These are phyloP conservation scores for Cephalopachus bancanus DNA, from an alignment of 2,797 vertebrate genomes.

Conservation along the genomic window DNA sequence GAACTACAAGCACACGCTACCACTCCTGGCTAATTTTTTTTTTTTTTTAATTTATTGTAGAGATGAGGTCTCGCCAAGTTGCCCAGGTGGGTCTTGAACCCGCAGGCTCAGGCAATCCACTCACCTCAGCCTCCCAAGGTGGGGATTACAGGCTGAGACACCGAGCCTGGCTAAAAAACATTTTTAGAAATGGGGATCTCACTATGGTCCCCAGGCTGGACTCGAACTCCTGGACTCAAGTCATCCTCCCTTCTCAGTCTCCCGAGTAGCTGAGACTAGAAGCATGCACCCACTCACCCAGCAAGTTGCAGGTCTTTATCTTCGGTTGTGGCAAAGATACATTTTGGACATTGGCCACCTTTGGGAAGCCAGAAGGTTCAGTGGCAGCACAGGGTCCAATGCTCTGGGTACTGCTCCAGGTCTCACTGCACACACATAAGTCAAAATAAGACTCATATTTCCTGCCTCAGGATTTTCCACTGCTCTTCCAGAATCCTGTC, in stretches of 20 bases:
- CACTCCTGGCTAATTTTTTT: too few species aligned
- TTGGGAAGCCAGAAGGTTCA: not conserved
- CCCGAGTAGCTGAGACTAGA: not conserved
- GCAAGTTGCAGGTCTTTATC: not conserved
- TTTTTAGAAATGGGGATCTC: not conserved
- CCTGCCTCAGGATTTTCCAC: not conserved
- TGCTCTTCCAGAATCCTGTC: not conserved
- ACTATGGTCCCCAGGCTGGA: not conserved
- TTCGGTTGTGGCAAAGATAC: not conserved
- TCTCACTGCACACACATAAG: not conserved
- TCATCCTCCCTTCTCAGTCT: not conserved
- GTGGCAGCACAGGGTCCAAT: not conserved
- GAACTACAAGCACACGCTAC: too few species aligned
- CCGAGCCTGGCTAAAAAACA: not conserved
- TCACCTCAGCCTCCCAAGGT: too few species aligned
- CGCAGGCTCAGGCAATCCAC: too few species aligned
- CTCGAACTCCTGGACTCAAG: not conserved
- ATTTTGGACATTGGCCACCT: not conserved
- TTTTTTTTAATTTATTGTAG: too few species aligned
- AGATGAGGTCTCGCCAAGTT: too few species aligned
- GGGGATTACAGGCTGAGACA: too few species aligned
- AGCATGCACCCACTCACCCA: too few species aligned
- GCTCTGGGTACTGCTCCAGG: not conserved
- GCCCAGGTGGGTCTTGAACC: too few species aligned
- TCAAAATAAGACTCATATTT: not conserved